Conservation (phyloP, 2,888 invertebrate species). For the Trissolcus japonicus region DNA sequence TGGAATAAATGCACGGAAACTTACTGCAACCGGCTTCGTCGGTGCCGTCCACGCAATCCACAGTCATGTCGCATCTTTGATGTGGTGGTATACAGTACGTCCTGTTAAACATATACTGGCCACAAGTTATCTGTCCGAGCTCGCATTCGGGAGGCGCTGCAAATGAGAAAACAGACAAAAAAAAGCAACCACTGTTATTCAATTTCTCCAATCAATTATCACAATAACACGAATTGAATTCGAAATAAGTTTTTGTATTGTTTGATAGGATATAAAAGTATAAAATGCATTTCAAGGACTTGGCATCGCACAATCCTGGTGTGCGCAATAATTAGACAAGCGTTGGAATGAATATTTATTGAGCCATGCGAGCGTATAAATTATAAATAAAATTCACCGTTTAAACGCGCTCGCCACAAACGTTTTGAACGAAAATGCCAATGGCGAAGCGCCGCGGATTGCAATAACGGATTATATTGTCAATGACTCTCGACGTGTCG, state of each 20-base stretch:
- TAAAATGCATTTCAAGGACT: slow-evolving; percentile 33
- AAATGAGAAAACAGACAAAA: slow-evolving; percentile 59
- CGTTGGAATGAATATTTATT: slow-evolving; percentile 37
- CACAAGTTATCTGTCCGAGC: slow-evolving; percentile 92
- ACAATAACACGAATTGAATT: too few relatives aligned
- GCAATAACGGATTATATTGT: slow-evolving; percentile 31
- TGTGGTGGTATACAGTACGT: slow-evolving; percentile 96
- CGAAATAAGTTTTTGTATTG: neutral
- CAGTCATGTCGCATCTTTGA: slow-evolving; percentile 95
- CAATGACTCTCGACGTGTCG: slow-evolving; percentile 23
- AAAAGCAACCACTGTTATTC: too few relatives aligned
- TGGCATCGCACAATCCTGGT: neutral
- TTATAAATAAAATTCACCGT: slow-evolving; percentile 15
- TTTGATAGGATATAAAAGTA: neutral
- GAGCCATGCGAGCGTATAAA: slow-evolving; percentile 9
- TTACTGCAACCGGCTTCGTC: slow-evolving; percentile 97
- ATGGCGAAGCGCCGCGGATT: slow-evolving; percentile 29
- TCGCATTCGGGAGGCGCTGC: slow-evolving; percentile 97
- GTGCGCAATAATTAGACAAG: slow-evolving; percentile 22
- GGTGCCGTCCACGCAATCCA: slow-evolving; percentile 95
- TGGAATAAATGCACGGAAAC: slow-evolving; percentile 75
- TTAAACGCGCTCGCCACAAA: slow-evolving; percentile 26
- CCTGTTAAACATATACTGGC: slow-evolving; percentile 95
- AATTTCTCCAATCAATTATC: too few relatives aligned
- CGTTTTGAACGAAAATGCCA: slow-evolving; percentile 32